Base-by-base conservation (phyloP, 2,113 vertebrate genomes). In the Leuciscus idus region DNA sequence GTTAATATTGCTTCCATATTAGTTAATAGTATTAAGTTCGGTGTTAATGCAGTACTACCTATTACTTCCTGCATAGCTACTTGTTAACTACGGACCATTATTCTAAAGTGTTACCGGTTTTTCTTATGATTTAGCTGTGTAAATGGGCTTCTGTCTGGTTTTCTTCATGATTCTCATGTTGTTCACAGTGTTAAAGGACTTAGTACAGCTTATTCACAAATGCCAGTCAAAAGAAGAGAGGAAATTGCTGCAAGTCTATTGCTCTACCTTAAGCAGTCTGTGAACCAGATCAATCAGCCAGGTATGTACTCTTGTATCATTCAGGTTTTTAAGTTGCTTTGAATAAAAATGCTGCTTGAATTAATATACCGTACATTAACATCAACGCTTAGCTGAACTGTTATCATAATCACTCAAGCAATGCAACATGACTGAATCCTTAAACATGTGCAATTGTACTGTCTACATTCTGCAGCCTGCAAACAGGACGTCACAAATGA, bases 161-260 rank as follows among this genome's bases (percentile, higher is more conserved):
- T 30, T 33, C 2, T 33, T 4, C 2, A 4, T 33, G 33, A 33
- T 4, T 33, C 4, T 66, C 33, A 23, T 43, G 19, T 72, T 39
- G 1, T 75, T 75, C 10, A 46, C 81, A 83, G 81, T 83, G 81
- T 83, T 50, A 3, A 11, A 21, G 81, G 81, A 15, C 23, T 83
- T 0, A 83, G 21, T 23, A 23, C 3, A 3, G 64, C 13, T 72
- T 83, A n/a, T 83, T 11, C 28, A 19, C 72, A 75, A 52, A 30
- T 68, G 19, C 23, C 26, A 15, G 43, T 21, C 13, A 4, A 21
- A 21, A 68, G 39, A 83, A 83, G 68, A 52, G 4, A 83, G 17
- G 64, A 83, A 39, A 8, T 83, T 21, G 64, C 61, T 21, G 19
- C 26, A 70, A 8, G 19, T 36, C 46, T 83, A 23, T 48, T 75